Evolutionary conservation across 2,113 vertebrate species (phyloP), one percentile per base, ranked within the genome.

Genomic region (Crypturellus undulatus): DNA sequence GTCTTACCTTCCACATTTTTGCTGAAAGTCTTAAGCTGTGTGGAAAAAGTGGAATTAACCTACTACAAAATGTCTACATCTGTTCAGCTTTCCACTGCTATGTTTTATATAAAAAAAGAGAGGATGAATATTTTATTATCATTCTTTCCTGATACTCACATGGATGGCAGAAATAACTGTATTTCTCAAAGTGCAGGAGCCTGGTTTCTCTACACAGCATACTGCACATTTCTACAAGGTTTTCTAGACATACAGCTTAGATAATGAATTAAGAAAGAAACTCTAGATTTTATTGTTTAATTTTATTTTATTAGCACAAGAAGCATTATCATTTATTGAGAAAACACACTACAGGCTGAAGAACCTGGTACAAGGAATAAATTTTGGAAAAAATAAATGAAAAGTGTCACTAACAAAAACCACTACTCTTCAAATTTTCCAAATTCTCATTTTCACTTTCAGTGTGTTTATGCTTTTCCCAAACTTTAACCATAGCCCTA

Each of bases 231-330:
- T 9, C 30, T 52, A n/a, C 10, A 54, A 71, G 21, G 28, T 43
- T 89, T 92, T 87, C 1, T 1, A 91, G 56, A 78, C 12, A 34
- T 28, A 90, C 9, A 47, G 73, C 9, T 43, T 88, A 80, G 20
- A 68, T 22, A 70, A 0, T 28, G 28, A 75, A 20, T 68, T 54
- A 76, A 62, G 69, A 95, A 95, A 90, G 24, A 84, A 40, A 91
- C 86, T 40, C 24, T 63, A 51, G 16, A 69, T 85, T 49, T 58
- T 88, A n/a, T 73, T 43, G 16, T 70, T 86, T 52, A 72, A 26
- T 69, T 95, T 88, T 76, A 18, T 26, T 95, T 95, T 84, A 95
- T 87, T 93, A 76, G 43, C 62, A 85, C 12, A 90, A 59, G 65
- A 68, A 78, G 70, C 26, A 89, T 90, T 67, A 60, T 92, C 78